Percentiles rank a stretch among this genome's conserved stretches.
These are phyloP conservation scores for Lampris megalopsis DNA, from an alignment of 2,113 vertebrate species.

Conservation along the genomic window DNA sequence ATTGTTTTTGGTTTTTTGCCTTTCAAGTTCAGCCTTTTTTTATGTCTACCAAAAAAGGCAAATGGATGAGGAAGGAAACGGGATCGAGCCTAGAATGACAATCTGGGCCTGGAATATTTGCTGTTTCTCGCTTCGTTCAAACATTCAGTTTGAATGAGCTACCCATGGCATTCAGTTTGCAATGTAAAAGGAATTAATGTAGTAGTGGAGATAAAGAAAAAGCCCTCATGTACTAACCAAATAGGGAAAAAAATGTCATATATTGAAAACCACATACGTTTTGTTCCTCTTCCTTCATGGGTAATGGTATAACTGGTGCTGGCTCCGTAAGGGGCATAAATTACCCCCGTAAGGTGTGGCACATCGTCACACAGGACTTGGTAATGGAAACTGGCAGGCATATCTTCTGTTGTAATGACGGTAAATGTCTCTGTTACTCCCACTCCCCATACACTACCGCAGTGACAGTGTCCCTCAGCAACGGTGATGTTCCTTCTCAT, in stretches of 20 bases:
- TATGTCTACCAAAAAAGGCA: slow-evolving; percentile 49
- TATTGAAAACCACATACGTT: not conserved
- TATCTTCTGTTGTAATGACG: slow-evolving; percentile 4
- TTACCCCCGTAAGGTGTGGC: slow-evolving; percentile 4
- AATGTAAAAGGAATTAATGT: not conserved
- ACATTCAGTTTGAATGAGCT: not conserved
- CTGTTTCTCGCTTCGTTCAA: slow-evolving; percentile 37
- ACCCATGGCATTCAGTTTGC: not conserved
- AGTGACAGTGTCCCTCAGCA: not conserved
- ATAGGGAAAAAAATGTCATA: too few relatives aligned
- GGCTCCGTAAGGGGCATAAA: not conserved
- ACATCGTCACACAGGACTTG: not conserved
- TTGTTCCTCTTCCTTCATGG: not conserved
- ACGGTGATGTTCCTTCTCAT: not conserved
- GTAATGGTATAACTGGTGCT: not conserved
- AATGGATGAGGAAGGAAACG: slow-evolving; percentile 45
- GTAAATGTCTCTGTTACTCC: not conserved
- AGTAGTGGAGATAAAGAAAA: not conserved
- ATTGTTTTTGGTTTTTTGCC: slow-evolving; percentile 24
- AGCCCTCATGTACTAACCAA: not conserved
- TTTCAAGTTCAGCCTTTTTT: slow-evolving; percentile 66
- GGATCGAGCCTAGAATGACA: slow-evolving; percentile 43
- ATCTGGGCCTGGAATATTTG: slow-evolving; percentile 39
- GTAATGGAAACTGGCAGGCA: slow-evolving; percentile 5
- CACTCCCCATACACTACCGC: not conserved